These are phyloP conservation scores for Drosophila triauraria DNA, from an alignment of 1,140 invertebrate species.

Conservation along the genomic window DNA sequence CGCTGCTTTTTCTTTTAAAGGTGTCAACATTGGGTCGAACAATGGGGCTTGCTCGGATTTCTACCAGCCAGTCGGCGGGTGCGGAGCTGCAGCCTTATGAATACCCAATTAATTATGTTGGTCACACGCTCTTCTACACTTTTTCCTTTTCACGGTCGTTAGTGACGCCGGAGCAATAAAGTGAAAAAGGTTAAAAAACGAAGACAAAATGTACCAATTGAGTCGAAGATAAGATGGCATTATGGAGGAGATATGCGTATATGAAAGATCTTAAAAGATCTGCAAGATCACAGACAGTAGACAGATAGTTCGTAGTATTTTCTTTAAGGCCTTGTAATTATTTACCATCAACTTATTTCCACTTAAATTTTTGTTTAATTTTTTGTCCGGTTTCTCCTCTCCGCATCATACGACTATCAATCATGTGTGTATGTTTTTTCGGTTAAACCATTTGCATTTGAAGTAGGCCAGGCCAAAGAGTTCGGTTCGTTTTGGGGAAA, in stretches of 20 bases:
- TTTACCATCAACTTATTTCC: conserved; percentile 29
- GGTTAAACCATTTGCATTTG: conserved; percentile 56
- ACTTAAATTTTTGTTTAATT: conserved; percentile 17
- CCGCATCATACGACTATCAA: conserved; percentile 16
- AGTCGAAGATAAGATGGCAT: conserved; percentile 28
- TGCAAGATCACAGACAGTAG: neutral
- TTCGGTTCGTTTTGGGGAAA: conserved; percentile 62
- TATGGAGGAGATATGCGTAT: neutral
- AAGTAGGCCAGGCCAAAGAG: conserved; percentile 63
- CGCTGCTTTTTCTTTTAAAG: conserved; percentile 72
- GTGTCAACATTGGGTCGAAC: conserved; percentile 68
- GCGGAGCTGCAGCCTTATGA: conserved; percentile 48
- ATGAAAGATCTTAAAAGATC: conserved; percentile 1
- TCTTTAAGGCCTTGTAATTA: conserved; percentile 25
- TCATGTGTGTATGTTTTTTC: conserved; percentile 24
- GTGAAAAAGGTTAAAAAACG: conserved; percentile 17
- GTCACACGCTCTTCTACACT: conserved; percentile 70
- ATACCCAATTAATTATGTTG: conserved; percentile 82
- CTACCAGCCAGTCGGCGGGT: conserved; percentile 45
- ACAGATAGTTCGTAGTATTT: conserved; percentile 4
- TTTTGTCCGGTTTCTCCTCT: conserved; percentile 39
- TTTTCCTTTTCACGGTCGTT: conserved; percentile 78
- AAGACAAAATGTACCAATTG: conserved; percentile 25
- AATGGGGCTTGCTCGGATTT: conserved; percentile 64
- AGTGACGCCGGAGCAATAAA: conserved; percentile 52